A percentile compares a stretch with the other conserved stretches of the same genome.
phyloP scores from a whole-genome alignment of 2,888 invertebrate species.

The Nomada goodeniana region DNA sequence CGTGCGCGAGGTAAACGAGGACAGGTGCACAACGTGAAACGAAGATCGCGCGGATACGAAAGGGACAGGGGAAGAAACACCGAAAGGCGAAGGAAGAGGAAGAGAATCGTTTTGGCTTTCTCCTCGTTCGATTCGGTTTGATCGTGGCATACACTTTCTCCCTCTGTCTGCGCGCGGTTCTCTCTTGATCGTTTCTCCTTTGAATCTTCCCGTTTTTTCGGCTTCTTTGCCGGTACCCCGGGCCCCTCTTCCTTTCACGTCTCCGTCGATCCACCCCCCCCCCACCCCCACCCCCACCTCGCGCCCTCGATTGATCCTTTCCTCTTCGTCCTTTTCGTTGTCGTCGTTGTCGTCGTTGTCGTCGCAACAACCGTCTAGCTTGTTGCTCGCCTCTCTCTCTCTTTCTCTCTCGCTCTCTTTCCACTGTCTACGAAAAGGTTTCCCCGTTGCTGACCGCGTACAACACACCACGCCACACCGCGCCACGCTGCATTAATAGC shows the following conservation, averaged over 20 bases:
- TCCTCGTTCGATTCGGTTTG: conserved; percentile 64
- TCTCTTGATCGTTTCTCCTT: conserved; percentile 27
- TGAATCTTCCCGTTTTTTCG: conserved; percentile 57
- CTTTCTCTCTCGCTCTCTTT: conserved; percentile 4
- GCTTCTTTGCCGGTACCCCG: conserved; percentile 47
- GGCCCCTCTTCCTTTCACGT: conserved; percentile 45
- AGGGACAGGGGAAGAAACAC: conserved; percentile 26
- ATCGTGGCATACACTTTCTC: conserved; percentile 49
- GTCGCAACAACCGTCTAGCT: conserved; percentile 65
- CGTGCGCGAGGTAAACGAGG: conserved; percentile 77
- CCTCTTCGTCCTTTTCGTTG: conserved; percentile 65
- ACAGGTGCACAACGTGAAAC: conserved; percentile 75
- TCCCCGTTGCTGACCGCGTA: conserved; percentile 21
- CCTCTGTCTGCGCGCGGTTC: conserved; percentile 30
- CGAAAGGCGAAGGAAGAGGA: conserved; percentile 36
- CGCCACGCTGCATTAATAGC: too few relatives aligned
- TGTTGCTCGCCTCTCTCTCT: conserved; percentile 46
- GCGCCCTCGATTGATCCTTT: conserved; percentile 43
- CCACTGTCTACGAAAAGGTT: conserved; percentile 25
- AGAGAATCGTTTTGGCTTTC: conserved; percentile 62
- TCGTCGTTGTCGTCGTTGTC: conserved; percentile 59
- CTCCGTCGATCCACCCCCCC: background rate
- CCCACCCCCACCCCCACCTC: background rate
- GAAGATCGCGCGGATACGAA: conserved; percentile 45
- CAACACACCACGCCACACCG: background rate